A percentile compares a stretch with the other conserved stretches of the same genome.
Evolutionary conservation across 1,140 invertebrate genomes (phyloP).

Genomic region (Acromyrmex heyeri): DNA sequence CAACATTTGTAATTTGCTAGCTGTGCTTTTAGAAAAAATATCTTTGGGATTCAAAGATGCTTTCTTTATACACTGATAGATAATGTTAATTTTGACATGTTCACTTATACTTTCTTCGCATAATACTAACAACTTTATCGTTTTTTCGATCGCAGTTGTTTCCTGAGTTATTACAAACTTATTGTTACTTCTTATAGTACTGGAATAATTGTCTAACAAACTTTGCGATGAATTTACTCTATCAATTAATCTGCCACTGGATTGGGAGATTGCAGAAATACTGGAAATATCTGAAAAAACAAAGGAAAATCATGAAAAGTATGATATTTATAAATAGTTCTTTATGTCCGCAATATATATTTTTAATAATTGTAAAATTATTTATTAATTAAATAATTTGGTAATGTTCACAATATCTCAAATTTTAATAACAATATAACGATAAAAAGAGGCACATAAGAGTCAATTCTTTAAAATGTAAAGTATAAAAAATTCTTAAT

Average conservation of each 20-base stretch:
- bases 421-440: no score
- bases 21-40: slow-evolving; percentile 47
- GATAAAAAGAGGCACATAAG: no score
- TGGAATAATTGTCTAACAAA: slow-evolving; percentile 61
- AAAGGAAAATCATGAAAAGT: background rate
- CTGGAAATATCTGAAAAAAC: slow-evolving; percentile 74
- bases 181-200: slow-evolving; percentile 29
- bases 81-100: slow-evolving; percentile 69
- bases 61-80: slow-evolving; percentile 73
- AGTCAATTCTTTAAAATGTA: no score
- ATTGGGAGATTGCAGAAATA: slow-evolving; percentile 75
- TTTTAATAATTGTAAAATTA: background rate
- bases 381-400: slow-evolving; percentile 12
- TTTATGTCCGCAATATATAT: background rate
- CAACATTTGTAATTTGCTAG: slow-evolving; percentile 72
- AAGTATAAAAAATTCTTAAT: no score
- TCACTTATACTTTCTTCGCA: slow-evolving; percentile 76
- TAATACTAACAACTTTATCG: slow-evolving; percentile 56
- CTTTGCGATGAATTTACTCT: slow-evolving; percentile 69
- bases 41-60: slow-evolving; percentile 51
- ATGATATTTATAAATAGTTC: background rate
- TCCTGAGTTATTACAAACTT: slow-evolving; percentile 24
- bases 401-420: no score
- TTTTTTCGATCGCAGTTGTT: slow-evolving; percentile 62
- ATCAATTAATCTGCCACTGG: slow-evolving; percentile 56